Conservation (phyloP, 2,113 vertebrate species). For the Leptobrachium ailaonicum region DNA sequence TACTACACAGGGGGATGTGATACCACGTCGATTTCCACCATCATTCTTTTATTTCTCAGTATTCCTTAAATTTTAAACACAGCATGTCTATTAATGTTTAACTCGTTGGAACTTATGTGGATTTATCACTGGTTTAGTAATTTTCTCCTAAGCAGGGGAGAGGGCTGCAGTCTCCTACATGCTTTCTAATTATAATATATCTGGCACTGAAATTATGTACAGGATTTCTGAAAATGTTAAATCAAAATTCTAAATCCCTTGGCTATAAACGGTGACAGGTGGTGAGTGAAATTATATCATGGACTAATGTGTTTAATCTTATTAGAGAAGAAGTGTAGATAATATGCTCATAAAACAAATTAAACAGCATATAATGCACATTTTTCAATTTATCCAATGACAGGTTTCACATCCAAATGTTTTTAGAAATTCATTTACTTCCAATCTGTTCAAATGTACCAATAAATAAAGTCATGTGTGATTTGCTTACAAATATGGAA, state of each 20-base stretch:
- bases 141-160: not conserved
- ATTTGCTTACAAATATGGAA: not conserved
- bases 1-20: too few species aligned
- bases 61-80: too few species aligned
- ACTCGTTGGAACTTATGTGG: not conserved
- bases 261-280: conserved; percentile 3
- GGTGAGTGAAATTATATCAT: conserved; percentile 6
- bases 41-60: too few species aligned
- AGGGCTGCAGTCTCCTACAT: not conserved
- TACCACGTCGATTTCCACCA: too few species aligned
- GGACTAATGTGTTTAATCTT: conserved; percentile 4
- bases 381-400: not conserved
- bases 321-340: not conserved
- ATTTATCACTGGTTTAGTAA: not conserved
- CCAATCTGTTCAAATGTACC: not conserved
- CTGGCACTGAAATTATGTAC: not conserved
- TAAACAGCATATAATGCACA: not conserved
- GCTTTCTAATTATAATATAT: not conserved
- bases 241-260: not conserved
- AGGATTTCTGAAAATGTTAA: not conserved
- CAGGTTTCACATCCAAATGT: not conserved
- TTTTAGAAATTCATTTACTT: not conserved
- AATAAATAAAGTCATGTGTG: not conserved
- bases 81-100: too few species aligned
- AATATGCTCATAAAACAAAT: not conserved